Evolutionary conservation across 92 coral and sea anemone genomes (phyloP), one percentile per base, ranked within the genome.

Genomic region (Porites evermanni): DNA sequence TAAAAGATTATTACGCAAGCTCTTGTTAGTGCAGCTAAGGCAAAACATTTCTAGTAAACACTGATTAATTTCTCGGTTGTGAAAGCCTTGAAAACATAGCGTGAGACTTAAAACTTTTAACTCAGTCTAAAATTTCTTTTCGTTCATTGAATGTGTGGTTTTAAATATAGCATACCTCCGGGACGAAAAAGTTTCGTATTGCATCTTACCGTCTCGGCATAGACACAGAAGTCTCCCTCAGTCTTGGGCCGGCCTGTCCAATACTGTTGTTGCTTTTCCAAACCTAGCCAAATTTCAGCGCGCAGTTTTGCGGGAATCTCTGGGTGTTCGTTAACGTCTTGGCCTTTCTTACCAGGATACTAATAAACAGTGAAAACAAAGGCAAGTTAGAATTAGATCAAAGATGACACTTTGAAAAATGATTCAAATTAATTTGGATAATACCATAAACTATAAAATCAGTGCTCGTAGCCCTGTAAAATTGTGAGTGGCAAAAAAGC

Each of bases 311-410:
- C 96, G 6, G 99, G 99, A 32, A 97, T 90, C 75, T 97, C 98
- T 8, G 99, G 99, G 70, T 95, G 96, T 47, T 95, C 98, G 38
- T 95, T 88, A 18, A 97, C 82, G 84, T 97, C 88, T 1, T 85
- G 70, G 16, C 94, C 99, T 64, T 97, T 97, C 89, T 97, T 97
- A 5, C 99, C 99, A 26, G 99, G 99, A 85, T 95, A 97, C 99
- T 97, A 77, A 29, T 21, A 58, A 3, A 47, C 20, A 74, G 17
- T 65, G n/a, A 32, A 56, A 38, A 38, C 47, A 38, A 38, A 38
- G 47, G 47, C 47, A 38, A 38, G 47, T 38, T 38, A 38, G 6
- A 38, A 4, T 38, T 38, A 38, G 47, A 38, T 4, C 47, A 38
- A 38, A 38, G 47, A 38, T 4, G 47, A 4, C 4, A 38, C 47